Base-by-base conservation (phyloP, 92 coral and sea anemone genomes). In the Ricordea florida region DNA sequence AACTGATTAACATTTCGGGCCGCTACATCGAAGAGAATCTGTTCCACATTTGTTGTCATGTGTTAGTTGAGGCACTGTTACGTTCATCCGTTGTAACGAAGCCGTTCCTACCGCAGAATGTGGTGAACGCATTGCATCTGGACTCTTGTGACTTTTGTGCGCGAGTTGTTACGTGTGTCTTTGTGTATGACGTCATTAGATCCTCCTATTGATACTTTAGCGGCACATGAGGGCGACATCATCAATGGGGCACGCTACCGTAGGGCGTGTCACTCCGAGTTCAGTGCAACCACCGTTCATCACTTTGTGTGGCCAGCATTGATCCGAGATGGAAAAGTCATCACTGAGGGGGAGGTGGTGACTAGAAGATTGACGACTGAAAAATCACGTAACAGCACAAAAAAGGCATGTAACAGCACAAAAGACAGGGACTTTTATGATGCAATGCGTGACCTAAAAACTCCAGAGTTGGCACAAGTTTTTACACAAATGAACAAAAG, bases 271-370 rank as follows among this genome's bases (percentile, higher is more conserved):
- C 85, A 74, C 63, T 89, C 97, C 2, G 94, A 89, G 65, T 92
- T 92, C 74, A 92, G 97, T 45, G 89, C 97, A 6, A 81, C 92
- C 16, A 67, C 71, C 28, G 80, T 92, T 32, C 89, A 89, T 10
- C 90, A 89, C 69, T 92, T 80, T 35, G 87, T 92, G 6, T 92
- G 97, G 97, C 97, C 97, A n/a, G 93, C 92, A 44, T 64, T 92
- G 58, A 45, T 85, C 57, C 73, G 89, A 22, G 84, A 89, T 30
- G 84, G 92, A 8, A 92, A 74, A 43, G 87, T 89, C 5, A 57
- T 92, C 10, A 68, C 81, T 23, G 89, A 89, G 72, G 97, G 97
- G 20, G 94, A 89, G 60, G 97, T 85, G n/a, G 92, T 92, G 2
- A 92, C 97, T 15, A 78, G 87, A 36, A 56, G 97, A 49, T 51